Evolutionary conservation across 2,113 vertebrate genomes (phyloP).

Genomic region (Pyxicephalus adspersus): DNA sequence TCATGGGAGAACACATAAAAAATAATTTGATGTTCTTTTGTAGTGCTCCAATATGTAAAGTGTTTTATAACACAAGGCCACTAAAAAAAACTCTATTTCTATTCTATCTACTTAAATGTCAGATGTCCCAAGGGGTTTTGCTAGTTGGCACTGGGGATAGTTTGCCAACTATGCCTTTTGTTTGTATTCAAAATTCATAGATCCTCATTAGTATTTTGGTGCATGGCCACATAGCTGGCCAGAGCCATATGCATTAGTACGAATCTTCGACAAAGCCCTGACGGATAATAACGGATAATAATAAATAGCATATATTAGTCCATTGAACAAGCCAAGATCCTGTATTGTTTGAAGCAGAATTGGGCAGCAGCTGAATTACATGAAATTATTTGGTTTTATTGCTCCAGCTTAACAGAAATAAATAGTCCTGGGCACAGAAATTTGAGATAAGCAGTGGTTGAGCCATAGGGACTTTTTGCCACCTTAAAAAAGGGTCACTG

Average conservation of each 20-base stretch:
- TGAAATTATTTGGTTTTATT: conserved; percentile 5
- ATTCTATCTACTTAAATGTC: conserved; percentile 1
- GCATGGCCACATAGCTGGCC: not conserved
- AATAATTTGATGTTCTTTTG: conserved; percentile 11
- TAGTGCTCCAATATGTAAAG: conserved; percentile 5
- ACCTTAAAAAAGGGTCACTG: not conserved
- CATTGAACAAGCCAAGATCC: not conserved
- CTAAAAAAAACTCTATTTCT: not conserved
- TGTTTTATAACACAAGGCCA: not conserved
- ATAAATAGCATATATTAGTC: not conserved
- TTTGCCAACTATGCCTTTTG: conserved; percentile 13
- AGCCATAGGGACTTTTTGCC: not conserved
- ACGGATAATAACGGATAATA: conserved; percentile 15
- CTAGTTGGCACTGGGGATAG: not conserved
- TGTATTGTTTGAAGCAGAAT: conserved; percentile 11
- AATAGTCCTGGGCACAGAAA: not conserved
- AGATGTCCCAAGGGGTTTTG: conserved; percentile 15
- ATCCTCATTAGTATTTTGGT: conserved; percentile 16
- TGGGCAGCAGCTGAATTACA: conserved; percentile 7
- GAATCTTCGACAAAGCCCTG: conserved; percentile 11
- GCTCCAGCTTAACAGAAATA: not conserved
- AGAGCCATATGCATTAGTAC: conserved; percentile 3
- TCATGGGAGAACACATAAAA: conserved; percentile 3
- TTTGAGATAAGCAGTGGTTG: not conserved
- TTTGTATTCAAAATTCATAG: conserved; percentile 13